phyloP scores from a whole-genome alignment of 2,113 vertebrate species.

The Copsychus sechellarum region DNA sequence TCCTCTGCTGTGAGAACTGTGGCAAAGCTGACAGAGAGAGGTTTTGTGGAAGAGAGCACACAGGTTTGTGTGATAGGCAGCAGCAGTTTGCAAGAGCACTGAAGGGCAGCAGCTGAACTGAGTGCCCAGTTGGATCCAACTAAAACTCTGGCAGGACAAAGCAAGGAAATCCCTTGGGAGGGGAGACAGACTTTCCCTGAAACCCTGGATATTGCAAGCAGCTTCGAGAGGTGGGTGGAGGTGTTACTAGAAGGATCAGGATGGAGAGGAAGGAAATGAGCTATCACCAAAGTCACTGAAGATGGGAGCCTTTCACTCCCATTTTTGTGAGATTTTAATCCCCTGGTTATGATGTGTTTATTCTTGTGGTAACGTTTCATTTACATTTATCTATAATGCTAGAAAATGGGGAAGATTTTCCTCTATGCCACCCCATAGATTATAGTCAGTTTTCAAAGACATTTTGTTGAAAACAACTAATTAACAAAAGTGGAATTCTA shows the following conservation, averaged over 20 bases:
- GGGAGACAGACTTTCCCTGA: background rate
- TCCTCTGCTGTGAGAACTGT: background rate
- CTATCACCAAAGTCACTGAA: background rate
- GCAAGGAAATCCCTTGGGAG: background rate
- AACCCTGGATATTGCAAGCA: background rate
- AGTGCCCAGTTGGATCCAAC: background rate
- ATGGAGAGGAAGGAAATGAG: background rate
- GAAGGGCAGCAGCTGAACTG: background rate
- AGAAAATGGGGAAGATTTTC: background rate
- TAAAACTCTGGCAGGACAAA: background rate
- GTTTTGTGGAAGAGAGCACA: background rate
- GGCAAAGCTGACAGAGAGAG: background rate
- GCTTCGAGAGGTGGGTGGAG: background rate
- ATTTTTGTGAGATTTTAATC: background rate
- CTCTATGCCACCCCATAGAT: background rate
- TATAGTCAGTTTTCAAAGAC: background rate
- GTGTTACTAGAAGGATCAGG: background rate
- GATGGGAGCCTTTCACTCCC: background rate
- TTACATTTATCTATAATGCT: background rate
- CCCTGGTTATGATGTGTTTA: background rate
- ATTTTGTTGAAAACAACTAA: background rate
- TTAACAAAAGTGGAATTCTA: background rate
- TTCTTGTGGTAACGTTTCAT: background rate
- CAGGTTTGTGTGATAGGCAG: background rate
- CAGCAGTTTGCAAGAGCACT: background rate